These are phyloP conservation scores for Agrochola litura DNA, from an alignment of 2,888 invertebrate genomes.

Conservation along the genomic window DNA sequence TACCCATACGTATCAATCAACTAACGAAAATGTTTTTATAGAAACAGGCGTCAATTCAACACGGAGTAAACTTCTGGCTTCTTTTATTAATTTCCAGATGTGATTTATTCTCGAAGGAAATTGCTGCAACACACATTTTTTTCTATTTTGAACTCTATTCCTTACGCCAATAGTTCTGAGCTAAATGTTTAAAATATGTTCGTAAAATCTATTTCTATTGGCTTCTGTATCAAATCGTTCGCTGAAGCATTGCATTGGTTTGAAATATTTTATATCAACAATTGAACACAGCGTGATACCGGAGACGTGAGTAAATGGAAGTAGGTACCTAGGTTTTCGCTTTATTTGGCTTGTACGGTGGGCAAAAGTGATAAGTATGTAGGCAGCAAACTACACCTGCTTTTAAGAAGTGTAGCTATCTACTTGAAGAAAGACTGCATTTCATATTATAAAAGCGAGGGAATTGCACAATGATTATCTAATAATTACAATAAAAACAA, in stretches of 20 bases:
- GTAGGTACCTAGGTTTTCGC: neutral
- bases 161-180: neutral
- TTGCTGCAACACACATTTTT: neutral
- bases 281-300: constrained; percentile 18
- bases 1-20: neutral
- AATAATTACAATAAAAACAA: neutral
- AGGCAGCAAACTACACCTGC: neutral
- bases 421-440: neutral
- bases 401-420: neutral
- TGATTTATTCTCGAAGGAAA: constrained; percentile 16
- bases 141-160: constrained; percentile 32
- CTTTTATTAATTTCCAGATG: constrained; percentile 16
- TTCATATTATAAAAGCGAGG: neutral
- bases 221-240: constrained; percentile 33
- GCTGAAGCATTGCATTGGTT: constrained; percentile 18
- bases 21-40: neutral
- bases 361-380: neutral
- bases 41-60: neutral
- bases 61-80: constrained; percentile 11
- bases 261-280: constrained; percentile 34
- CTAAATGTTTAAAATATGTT: constrained; percentile 17
- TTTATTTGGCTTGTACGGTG: neutral
- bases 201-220: constrained; percentile 36
- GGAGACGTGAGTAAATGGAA: neutral
- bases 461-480: neutral